These are phyloP conservation scores for Loris lydekkerianus DNA, from an alignment of 2,797 vertebrate genomes.

Conservation along the genomic window DNA sequence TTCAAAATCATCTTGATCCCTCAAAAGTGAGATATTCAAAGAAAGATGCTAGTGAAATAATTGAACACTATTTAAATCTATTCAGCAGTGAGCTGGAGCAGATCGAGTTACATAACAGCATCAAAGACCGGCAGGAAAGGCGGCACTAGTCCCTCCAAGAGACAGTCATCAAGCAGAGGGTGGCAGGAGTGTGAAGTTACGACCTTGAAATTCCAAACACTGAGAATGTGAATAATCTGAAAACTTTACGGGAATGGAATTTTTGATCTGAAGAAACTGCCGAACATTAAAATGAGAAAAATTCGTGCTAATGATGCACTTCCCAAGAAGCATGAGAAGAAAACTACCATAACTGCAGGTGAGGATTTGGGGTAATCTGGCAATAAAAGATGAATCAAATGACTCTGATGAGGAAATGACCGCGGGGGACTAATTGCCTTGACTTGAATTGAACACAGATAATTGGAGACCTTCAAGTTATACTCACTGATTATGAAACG, in stretches of 20 bases:
- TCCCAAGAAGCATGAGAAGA: conserved; percentile 76
- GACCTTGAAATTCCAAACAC: conserved; percentile 98
- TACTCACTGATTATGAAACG: neutral
- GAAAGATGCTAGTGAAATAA: conserved; percentile 93
- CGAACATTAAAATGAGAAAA: conserved; percentile 96
- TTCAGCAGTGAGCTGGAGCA: conserved; percentile 95
- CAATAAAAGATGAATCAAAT: conserved; percentile 76
- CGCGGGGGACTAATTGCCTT: conserved; percentile 75
- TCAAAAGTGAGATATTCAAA: conserved; percentile 91
- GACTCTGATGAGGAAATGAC: conserved; percentile 76
- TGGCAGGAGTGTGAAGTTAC: conserved; percentile 90
- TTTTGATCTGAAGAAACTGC: conserved; percentile 96
- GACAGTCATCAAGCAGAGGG: conserved; percentile 94
- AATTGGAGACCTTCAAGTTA: neutral
- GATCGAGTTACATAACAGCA: conserved; percentile 95
- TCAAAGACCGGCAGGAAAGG: conserved; percentile 96
- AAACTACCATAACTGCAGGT: conserved; percentile 76
- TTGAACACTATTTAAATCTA: conserved; percentile 96
- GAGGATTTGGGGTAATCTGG: conserved; percentile 70
- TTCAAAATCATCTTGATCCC: conserved; percentile 94
- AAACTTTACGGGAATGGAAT: conserved; percentile 96
- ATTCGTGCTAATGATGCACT: conserved; percentile 89
- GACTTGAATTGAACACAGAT: conserved; percentile 4
- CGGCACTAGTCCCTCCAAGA: conserved; percentile 92
- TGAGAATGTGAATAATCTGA: conserved; percentile 93